phyloP scores from a whole-genome alignment of 2,797 vertebrate species.

The Arctocebus calabarensis region DNA sequence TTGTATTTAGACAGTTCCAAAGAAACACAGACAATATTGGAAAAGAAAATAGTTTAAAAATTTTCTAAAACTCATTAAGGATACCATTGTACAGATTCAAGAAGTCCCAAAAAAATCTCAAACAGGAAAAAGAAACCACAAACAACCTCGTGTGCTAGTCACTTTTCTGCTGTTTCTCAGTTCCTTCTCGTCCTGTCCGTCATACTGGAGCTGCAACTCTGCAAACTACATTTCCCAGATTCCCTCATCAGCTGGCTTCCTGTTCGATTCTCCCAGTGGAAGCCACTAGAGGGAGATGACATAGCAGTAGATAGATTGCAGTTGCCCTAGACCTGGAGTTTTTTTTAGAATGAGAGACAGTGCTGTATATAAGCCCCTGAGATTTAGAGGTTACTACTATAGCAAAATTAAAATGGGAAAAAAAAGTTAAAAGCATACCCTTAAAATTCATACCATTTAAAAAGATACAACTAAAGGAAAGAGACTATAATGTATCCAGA shows the following conservation, averaged over 20 bases:
- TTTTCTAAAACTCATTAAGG: neutral
- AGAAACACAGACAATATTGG: neutral
- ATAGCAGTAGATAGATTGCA: neutral
- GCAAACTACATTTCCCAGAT: neutral
- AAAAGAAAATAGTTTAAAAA: constrained; percentile 29
- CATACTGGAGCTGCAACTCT: neutral
- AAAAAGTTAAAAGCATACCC: constrained; percentile 1
- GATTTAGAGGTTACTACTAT: neutral
- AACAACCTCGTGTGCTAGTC: neutral
- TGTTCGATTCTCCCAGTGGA: neutral
- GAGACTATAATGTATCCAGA: neutral
- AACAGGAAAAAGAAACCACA: neutral
- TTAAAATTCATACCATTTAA: neutral
- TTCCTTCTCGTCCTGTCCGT: neutral
- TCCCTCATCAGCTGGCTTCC: neutral
- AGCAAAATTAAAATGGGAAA: constrained; percentile 1
- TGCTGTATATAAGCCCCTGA: constrained; percentile 17
- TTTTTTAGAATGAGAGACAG: neutral
- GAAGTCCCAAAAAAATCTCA: neutral
- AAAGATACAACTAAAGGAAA: constrained; percentile 56
- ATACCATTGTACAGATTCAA: neutral
- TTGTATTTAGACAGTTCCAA: constrained; percentile 37
- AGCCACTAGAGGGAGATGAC: neutral
- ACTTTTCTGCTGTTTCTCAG: neutral
- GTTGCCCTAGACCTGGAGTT: neutral